These are phyloP conservation scores for Tyto alba DNA, from an alignment of 2,113 vertebrate genomes.

Conservation along the genomic window DNA sequence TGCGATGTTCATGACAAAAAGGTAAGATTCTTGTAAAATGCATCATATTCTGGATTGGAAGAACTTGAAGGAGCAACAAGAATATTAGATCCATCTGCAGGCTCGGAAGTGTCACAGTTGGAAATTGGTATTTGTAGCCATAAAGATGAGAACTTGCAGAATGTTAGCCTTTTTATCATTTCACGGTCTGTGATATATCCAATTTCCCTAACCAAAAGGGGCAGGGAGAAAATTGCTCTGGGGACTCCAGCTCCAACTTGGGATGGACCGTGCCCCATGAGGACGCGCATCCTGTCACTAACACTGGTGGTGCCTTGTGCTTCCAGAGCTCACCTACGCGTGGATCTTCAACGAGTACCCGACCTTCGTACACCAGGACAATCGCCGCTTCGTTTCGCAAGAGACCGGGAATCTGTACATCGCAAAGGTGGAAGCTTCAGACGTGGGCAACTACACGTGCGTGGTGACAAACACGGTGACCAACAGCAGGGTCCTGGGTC, in stretches of 20 bases:
- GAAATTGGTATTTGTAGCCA: background rate
- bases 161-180: background rate
- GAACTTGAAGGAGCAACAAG: background rate
- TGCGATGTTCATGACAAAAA: background rate
- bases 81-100: accelerated
- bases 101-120: background rate
- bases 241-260: background rate
- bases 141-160: background rate
- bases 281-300: background rate
- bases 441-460: conserved; percentile 95
- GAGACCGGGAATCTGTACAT: conserved; percentile 96
- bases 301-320: background rate
- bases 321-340: conserved; percentile 89
- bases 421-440: conserved; percentile 91
- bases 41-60: background rate
- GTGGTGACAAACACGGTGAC: conserved; percentile 93
- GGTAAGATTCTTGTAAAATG: background rate
- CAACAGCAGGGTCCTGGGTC: conserved; percentile 85
- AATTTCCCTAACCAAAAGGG: accelerated
- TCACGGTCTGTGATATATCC: accelerated
- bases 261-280: background rate
- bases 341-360: conserved; percentile 99
- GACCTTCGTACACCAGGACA: conserved; percentile 89
- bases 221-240: background rate
- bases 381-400: conserved; percentile 92